phyloP scores from a whole-genome alignment of 2,888 invertebrate genomes.

The Calameuta pallipes region DNA sequence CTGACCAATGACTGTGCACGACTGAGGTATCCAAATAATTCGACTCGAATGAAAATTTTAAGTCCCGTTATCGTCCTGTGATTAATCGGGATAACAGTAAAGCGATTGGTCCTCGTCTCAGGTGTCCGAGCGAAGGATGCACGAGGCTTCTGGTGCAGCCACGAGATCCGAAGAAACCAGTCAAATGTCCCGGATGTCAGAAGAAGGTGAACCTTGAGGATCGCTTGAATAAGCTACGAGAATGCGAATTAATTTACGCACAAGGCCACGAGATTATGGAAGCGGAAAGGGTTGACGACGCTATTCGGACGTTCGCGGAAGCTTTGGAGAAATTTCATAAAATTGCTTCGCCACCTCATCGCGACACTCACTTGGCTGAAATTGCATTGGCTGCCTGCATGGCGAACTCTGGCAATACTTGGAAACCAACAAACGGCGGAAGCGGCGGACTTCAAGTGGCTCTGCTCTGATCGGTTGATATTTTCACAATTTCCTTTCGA shows the following conservation, averaged over 20 bases:
- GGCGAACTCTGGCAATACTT: slow-evolving; percentile 70
- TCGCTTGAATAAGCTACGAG: slow-evolving; percentile 63
- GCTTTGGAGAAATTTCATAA: slow-evolving; percentile 74
- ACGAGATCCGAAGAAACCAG: slow-evolving; percentile 53
- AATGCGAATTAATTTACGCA: slow-evolving; percentile 68
- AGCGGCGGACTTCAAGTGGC: neutral
- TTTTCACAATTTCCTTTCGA: neutral
- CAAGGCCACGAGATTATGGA: slow-evolving; percentile 69
- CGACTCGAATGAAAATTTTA: neutral
- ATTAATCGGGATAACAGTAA: slow-evolving; percentile 47
- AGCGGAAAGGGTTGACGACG: slow-evolving; percentile 69
- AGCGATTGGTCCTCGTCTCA: slow-evolving; percentile 42
- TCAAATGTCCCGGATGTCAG: slow-evolving; percentile 69
- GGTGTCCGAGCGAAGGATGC: slow-evolving; percentile 70
- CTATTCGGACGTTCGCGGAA: slow-evolving; percentile 69
- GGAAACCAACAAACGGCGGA: slow-evolving; percentile 21
- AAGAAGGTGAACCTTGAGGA: slow-evolving; percentile 67
- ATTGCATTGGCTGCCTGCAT: slow-evolving; percentile 76
- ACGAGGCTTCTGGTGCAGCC: slow-evolving; percentile 67
- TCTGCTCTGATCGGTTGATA: neutral
- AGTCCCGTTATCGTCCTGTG: neutral
- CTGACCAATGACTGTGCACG: slow-evolving; percentile 67
- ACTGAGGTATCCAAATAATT: slow-evolving; percentile 65
- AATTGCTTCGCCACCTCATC: slow-evolving; percentile 75
- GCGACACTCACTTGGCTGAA: slow-evolving; percentile 77